Percentiles rank a stretch among this genome's conserved stretches.
phyloP scores from a whole-genome alignment of 1,140 invertebrate genomes.

The Octopus bimaculoides region DNA sequence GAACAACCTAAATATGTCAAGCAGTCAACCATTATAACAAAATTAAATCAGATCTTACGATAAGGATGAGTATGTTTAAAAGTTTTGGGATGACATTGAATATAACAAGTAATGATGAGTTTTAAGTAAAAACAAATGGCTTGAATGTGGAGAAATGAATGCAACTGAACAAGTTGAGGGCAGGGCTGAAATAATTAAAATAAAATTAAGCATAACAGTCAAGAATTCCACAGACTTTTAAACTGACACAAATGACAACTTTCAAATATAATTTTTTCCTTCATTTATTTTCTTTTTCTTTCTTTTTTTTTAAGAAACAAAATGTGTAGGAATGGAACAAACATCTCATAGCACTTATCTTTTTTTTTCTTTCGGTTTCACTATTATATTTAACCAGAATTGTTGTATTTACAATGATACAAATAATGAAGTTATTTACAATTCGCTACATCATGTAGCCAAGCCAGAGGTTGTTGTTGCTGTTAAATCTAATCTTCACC shows the following conservation, averaged over 20 bases:
- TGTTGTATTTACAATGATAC: conserved; percentile 7
- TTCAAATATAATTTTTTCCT: neutral
- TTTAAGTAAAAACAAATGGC: no score
- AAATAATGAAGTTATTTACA: conserved; percentile 7
- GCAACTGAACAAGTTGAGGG: no score
- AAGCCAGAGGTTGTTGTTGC: no score
- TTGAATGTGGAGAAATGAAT: no score
- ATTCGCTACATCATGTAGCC: neutral
- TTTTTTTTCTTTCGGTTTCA: neutral
- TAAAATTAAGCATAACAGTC: neutral
- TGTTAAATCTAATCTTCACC: no score
- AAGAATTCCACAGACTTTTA: conserved; percentile 5
- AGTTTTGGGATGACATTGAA: no score
- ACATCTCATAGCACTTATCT: neutral
- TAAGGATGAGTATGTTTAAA: no score
- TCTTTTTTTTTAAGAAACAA: neutral
- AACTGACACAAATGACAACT: conserved; percentile 5
- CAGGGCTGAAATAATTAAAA: no score
- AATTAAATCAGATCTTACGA: no score
- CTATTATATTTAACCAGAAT: conserved; percentile 5
- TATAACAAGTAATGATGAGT: no score
- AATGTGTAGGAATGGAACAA: conserved; percentile 10
- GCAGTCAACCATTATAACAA: no score
- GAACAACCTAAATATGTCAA: no score
- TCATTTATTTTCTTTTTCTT: neutral